Evolutionary conservation across 2,797 vertebrate genomes (phyloP).

Genomic region (Lindbergichthys nudifrons): DNA sequence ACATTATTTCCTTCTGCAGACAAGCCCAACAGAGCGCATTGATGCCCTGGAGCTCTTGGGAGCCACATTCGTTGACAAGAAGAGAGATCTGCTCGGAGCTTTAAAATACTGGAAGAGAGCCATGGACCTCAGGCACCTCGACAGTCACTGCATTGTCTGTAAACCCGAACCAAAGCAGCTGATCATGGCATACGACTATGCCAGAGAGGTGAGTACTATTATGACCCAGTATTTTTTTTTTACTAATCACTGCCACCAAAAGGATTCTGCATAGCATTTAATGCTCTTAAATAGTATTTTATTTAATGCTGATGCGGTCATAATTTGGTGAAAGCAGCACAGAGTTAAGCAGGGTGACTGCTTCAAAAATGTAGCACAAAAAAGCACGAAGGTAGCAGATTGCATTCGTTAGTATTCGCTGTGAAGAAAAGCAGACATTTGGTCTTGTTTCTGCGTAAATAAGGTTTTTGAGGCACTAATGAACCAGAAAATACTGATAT

Average conservation of each 20-base stretch:
- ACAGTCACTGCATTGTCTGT: constrained; percentile 88
- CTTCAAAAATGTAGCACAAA: not conserved
- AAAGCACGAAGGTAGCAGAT: not conserved
- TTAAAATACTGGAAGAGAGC: constrained; percentile 99
- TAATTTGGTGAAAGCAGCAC: not conserved
- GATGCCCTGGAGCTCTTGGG: constrained; percentile 96
- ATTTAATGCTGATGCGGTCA: not conserved
- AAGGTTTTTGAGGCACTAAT: not conserved
- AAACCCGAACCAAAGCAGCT: constrained; percentile 94
- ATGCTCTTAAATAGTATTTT: not conserved
- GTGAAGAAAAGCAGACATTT: not conserved
- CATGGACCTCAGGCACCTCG: constrained; percentile 95
- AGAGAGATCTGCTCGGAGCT: constrained; percentile 95
- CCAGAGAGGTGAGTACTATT: constrained; percentile 89
- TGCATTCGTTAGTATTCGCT: not conserved
- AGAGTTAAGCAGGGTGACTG: not conserved
- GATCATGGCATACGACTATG: constrained; percentile 97
- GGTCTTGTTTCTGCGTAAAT: not conserved
- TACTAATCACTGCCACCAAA: not conserved
- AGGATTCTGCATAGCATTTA: not conserved
- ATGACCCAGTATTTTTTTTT: not conserved
- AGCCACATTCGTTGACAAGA: constrained; percentile 98
- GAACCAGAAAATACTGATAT: not conserved
- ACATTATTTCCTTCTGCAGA: constrained; percentile 70
- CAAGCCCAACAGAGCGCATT: constrained; percentile 91